Evolutionary conservation across 2,113 vertebrate genomes (phyloP).

Genomic region (Todiramphus chloris): DNA sequence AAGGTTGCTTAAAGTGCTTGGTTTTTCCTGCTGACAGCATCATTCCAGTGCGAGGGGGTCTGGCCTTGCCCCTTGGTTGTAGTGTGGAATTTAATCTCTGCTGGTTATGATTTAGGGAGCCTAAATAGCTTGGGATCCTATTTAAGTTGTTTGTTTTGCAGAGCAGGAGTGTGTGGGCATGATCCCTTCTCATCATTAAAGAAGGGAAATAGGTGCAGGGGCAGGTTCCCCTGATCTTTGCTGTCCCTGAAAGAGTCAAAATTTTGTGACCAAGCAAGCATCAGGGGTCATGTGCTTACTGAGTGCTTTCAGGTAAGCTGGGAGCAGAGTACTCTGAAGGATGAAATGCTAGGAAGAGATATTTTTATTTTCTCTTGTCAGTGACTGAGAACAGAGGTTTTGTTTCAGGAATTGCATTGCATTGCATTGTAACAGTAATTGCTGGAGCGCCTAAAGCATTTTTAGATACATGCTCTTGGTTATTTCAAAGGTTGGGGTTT

Average conservation of each 20-base stretch:
- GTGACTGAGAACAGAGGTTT: neutral
- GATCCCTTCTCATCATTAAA: neutral
- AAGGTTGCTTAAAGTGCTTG: neutral
- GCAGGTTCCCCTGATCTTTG: neutral
- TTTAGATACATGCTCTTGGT: neutral
- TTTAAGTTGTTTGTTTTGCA: neutral
- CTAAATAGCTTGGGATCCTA: neutral
- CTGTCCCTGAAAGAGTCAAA: neutral
- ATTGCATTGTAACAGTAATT: constrained; percentile 2
- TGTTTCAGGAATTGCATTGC: constrained; percentile 5
- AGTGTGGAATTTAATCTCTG: neutral
- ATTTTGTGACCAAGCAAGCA: neutral
- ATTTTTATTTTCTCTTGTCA: neutral
- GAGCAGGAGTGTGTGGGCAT: neutral
- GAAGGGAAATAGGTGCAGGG: neutral
- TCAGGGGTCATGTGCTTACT: neutral
- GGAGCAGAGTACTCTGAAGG: neutral
- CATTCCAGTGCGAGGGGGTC: neutral
- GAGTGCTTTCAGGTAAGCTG: neutral
- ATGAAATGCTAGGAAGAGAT: neutral
- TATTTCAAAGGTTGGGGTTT: accelerated
- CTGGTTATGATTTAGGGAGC: neutral
- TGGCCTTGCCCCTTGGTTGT: neutral
- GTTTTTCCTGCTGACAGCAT: neutral
- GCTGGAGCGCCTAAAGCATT: neutral